Evolutionary conservation across 2,113 vertebrate species (phyloP).

Genomic region (Nymphicus hollandicus): DNA sequence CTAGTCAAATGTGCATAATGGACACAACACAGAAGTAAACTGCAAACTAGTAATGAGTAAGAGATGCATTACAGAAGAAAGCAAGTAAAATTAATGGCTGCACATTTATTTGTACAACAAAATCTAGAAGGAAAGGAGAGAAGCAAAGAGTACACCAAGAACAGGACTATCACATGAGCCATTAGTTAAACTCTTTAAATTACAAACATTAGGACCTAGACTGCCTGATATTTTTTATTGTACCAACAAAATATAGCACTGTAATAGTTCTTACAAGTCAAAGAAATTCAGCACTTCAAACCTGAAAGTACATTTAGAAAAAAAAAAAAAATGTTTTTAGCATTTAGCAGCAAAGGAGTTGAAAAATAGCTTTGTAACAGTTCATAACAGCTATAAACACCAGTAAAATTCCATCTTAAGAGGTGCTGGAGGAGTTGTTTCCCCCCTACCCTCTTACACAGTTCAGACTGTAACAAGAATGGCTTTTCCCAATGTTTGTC

Average conservation of each 20-base stretch:
- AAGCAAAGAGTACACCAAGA: neutral
- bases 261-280: neutral
- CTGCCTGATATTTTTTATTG: neutral
- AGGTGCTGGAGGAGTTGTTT: neutral
- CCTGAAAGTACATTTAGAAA: neutral
- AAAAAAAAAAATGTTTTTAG: neutral
- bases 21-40: neutral
- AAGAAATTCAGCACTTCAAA: neutral
- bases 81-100: neutral
- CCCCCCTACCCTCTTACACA: neutral
- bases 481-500: neutral
- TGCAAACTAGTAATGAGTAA: neutral
- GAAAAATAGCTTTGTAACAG: neutral
- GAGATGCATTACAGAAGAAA: neutral
- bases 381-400: neutral
- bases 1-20: neutral
- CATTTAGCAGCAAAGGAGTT: neutral
- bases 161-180: neutral
- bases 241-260: neutral
- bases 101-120: neutral
- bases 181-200: neutral
- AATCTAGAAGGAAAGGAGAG: neutral
- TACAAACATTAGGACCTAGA: neutral
- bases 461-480: neutral
- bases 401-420: neutral